A percentile compares a stretch with the other conserved stretches of the same genome.
Conservation (phyloP, 2,797 vertebrate species). For the Halcyon badia region DNA sequence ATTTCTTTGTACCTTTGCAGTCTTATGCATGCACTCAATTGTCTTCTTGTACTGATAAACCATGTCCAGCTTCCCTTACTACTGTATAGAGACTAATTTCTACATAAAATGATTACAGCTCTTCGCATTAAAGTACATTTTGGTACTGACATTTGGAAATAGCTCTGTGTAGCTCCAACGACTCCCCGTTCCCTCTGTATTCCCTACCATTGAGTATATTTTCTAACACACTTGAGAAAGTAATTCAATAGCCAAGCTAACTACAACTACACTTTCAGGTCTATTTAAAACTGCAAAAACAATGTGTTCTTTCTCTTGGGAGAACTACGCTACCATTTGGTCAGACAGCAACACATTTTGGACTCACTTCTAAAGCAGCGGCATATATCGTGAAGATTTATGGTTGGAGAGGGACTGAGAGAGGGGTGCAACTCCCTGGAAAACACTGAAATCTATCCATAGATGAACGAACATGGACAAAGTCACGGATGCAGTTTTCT, state of each 20-base stretch:
- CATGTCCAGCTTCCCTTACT: neutral
- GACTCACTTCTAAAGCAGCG: slow-evolving; percentile 18
- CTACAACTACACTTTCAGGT: slow-evolving; percentile 3
- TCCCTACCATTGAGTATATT: neutral
- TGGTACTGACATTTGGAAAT: slow-evolving; percentile 5
- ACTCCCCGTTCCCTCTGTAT: neutral
- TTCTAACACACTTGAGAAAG: slow-evolving; percentile 33
- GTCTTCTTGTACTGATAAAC: neutral
- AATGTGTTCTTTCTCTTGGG: slow-evolving; percentile 60
- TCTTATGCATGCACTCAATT: neutral
- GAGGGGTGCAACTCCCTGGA: slow-evolving; percentile 2
- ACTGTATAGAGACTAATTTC: neutral
- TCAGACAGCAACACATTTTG: slow-evolving; percentile 45
- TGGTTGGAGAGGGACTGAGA: neutral
- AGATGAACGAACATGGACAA: neutral
- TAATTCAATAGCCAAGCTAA: slow-evolving; percentile 22
- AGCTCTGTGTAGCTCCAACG: neutral
- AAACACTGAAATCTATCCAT: slow-evolving; percentile 16
- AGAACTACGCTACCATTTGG: slow-evolving; percentile 49
- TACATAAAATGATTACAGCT: neutral
- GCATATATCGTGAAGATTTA: slow-evolving; percentile 27
- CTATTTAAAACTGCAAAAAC: slow-evolving; percentile 45
- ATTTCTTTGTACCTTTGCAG: neutral
- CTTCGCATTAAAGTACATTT: neutral
- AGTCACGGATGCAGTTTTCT: neutral